Conservation (phyloP, 2,888 invertebrate species). For the Synergus gifuensis region DNA sequence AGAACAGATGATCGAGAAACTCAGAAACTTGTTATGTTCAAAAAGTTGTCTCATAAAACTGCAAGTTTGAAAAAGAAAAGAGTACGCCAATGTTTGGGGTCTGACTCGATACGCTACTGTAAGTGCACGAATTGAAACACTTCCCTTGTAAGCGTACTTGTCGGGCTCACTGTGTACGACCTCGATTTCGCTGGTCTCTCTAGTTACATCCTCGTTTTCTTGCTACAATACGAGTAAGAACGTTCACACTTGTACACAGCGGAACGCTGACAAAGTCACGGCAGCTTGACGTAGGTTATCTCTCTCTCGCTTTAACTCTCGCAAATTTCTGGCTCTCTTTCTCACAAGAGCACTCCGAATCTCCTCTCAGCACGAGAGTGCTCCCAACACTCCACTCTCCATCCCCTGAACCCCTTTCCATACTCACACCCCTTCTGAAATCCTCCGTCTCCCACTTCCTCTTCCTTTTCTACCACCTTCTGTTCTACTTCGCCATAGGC, state of each 20-base stretch:
- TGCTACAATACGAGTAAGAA: slow-evolving; percentile 66
- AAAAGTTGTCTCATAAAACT: neutral
- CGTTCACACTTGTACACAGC: slow-evolving; percentile 66
- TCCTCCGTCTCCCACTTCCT: slow-evolving; percentile 32
- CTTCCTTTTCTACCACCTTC: slow-evolving; percentile 39
- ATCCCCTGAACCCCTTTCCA: slow-evolving; percentile 40
- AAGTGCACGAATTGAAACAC: slow-evolving; percentile 33
- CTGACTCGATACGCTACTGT: slow-evolving; percentile 32
- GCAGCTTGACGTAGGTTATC: slow-evolving; percentile 61
- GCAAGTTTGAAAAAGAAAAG: neutral
- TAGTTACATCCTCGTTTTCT: slow-evolving; percentile 61
- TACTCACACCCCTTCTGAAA: slow-evolving; percentile 42
- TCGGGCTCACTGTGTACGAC: slow-evolving; percentile 30
- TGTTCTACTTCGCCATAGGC: slow-evolving; percentile 31
- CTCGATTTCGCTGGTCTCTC: slow-evolving; percentile 56
- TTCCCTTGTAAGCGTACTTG: slow-evolving; percentile 33
- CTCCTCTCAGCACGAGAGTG: slow-evolving; percentile 71
- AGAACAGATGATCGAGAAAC: neutral
- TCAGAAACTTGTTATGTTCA: neutral
- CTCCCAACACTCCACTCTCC: slow-evolving; percentile 53
- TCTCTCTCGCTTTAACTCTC: slow-evolving; percentile 49
- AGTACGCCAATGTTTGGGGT: neutral
- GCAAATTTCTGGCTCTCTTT: slow-evolving; percentile 57
- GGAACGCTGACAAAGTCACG: slow-evolving; percentile 74
- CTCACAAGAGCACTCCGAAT: slow-evolving; percentile 73